Conservation (phyloP, 2,113 vertebrate genomes). For the Tamias sibiricus region DNA sequence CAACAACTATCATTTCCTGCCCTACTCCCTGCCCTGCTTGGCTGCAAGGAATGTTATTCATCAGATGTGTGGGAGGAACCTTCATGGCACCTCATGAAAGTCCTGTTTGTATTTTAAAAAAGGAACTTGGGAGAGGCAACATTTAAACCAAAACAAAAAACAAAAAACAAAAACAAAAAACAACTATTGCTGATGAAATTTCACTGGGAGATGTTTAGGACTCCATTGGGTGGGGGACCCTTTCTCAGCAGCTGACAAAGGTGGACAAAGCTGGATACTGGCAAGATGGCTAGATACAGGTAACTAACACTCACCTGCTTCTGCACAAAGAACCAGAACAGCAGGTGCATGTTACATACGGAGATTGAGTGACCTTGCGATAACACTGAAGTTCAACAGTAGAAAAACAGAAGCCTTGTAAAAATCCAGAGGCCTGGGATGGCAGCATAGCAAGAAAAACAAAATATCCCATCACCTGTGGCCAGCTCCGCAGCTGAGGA, state of each 20-base stretch:
- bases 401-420: too few relatives aligned
- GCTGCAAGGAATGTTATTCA: not conserved
- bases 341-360: too few relatives aligned
- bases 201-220: not conserved
- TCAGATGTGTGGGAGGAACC: not conserved
- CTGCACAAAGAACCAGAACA: too few relatives aligned
- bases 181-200: not conserved
- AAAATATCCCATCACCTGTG: not conserved
- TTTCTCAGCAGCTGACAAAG: not conserved
- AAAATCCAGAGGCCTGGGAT: too few relatives aligned
- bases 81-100: not conserved
- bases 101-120: not conserved
- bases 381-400: too few relatives aligned
- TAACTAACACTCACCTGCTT: too few relatives aligned
- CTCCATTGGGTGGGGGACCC: too few relatives aligned
- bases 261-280: not conserved
- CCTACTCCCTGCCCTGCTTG: not conserved
- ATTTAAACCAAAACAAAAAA: not conserved
- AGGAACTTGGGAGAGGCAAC: not conserved
- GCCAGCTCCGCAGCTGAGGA: not conserved
- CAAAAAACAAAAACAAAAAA: too few relatives aligned
- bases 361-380: too few relatives aligned
- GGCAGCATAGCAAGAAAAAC: not conserved
- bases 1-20: not conserved
- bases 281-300: not conserved